Base-by-base conservation (phyloP, 2,888 invertebrate species). In the Lucinisca nassula region DNA sequence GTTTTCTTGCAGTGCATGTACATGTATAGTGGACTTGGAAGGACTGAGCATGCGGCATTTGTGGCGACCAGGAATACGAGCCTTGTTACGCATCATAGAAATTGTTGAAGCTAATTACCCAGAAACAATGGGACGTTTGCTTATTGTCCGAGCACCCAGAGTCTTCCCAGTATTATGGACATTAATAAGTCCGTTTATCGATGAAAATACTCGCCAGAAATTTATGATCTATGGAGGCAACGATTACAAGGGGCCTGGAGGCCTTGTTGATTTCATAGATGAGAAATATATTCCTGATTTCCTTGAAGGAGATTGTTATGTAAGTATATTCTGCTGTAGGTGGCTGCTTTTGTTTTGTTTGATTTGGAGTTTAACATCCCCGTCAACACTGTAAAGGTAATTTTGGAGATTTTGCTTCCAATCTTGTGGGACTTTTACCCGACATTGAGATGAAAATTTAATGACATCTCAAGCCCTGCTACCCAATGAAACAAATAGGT, bases 81-180 rank as follows among this genome's bases (percentile, higher is more conserved):
- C 97, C 55, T 95, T 97, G 70, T 95, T 97, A 40, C 96, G 97
- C 87, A 97, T 98, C 89, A 98, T 98, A 92, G 98, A 98, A 96
- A 98, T 98, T 75, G 98, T 98, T 37, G 98, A 99, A 96, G 98
- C 98, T 70, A 98, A 99, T 96, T 99, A 99, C 97, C 99, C 99
- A 0, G 99, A 99, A 97, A 99, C 99, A 14, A 98, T 99, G 98
- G 98, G 98, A 0, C 97, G 98, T 51, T 98, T 99, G 87, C 97
- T 99, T 84, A 98, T 99, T 83, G 98, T 99, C 70, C 97, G 99
- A 72, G 99, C 99, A 17, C 99, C 99, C 0, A 97, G 99, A 89
- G 98, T 99, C 75, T 99, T 99, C 96, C 99, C 99, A 4, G 98
- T 99, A 82, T 97, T 99, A 51, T 99, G 99, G 99, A 99, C 99